Conservation (phyloP, 2,113 vertebrate genomes). For the Struthidea cinerea region DNA sequence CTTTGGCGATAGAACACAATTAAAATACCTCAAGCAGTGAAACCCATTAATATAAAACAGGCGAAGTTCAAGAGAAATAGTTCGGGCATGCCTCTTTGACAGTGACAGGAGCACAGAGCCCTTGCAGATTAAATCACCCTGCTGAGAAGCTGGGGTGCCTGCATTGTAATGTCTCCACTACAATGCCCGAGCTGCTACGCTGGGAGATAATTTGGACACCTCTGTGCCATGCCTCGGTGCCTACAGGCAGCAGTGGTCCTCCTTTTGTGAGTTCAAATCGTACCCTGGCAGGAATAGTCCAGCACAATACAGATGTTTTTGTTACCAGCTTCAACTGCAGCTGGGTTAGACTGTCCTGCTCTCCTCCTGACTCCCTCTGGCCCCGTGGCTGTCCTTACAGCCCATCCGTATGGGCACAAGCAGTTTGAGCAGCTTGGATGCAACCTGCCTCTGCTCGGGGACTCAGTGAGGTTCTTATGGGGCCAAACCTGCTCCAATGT, state of each 20-base stretch:
- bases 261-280: not conserved
- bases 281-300: not conserved
- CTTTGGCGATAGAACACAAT: slow-evolving; percentile 43
- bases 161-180: not conserved
- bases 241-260: not conserved
- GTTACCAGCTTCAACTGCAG: not conserved
- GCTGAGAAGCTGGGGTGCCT: not conserved
- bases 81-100: not conserved
- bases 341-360: not conserved
- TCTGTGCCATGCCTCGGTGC: not conserved
- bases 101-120: not conserved
- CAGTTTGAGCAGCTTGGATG: not conserved
- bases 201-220: not conserved
- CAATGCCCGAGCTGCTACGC: accelerated
- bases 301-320: not conserved
- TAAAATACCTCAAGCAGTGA: slow-evolving; percentile 50
- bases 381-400: not conserved
- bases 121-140: not conserved
- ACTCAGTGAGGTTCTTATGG: not conserved
- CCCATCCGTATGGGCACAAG: not conserved
- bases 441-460: not conserved
- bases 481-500: not conserved
- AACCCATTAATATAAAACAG: slow-evolving; percentile 35
- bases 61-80: not conserved
- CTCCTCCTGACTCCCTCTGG: not conserved